These are phyloP conservation scores for Neoarius graeffei DNA, from an alignment of 2,113 vertebrate species.

Conservation along the genomic window DNA sequence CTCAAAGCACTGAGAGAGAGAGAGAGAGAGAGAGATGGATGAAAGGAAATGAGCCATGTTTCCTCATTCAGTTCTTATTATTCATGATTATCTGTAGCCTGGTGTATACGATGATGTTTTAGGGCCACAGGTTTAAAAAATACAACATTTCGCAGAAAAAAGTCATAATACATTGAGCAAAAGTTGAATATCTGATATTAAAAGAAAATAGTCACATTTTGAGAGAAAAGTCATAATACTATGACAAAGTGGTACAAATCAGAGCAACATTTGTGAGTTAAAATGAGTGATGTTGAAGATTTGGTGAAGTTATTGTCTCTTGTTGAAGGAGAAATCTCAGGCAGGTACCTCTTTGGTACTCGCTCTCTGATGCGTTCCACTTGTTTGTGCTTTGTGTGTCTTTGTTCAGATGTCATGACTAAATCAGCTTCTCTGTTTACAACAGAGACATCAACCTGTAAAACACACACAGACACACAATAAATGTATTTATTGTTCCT, in stretches of 20 bases:
- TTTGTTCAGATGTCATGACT: constrained; percentile 65
- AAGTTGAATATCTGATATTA: background rate
- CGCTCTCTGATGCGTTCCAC: constrained; percentile 70
- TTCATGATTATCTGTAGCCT: background rate
- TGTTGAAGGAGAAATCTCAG: background rate
- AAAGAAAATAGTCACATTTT: background rate
- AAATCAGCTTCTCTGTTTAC: constrained; percentile 46
- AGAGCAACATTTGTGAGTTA: constrained; percentile 2
- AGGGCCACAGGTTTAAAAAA: no score
- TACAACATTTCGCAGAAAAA: background rate
- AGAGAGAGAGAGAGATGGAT: constrained; percentile 13
- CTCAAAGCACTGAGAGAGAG: constrained; percentile 65
- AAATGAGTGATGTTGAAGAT: background rate
- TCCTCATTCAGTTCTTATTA: background rate
- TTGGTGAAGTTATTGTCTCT: background rate
- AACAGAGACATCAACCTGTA: background rate
- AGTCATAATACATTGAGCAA: background rate
- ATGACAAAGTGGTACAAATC: background rate
- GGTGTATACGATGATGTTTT: background rate
- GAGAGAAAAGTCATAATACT: background rate
- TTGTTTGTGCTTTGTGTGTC: constrained; percentile 69
- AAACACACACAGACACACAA: background rate
- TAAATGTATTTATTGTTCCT: background rate
- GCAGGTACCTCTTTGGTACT: constrained; percentile 69
- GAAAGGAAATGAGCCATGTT: background rate